Evolutionary conservation across 2,113 vertebrate genomes (phyloP), one percentile per base, ranked within the genome.

Genomic region (Noctilio leporinus): DNA sequence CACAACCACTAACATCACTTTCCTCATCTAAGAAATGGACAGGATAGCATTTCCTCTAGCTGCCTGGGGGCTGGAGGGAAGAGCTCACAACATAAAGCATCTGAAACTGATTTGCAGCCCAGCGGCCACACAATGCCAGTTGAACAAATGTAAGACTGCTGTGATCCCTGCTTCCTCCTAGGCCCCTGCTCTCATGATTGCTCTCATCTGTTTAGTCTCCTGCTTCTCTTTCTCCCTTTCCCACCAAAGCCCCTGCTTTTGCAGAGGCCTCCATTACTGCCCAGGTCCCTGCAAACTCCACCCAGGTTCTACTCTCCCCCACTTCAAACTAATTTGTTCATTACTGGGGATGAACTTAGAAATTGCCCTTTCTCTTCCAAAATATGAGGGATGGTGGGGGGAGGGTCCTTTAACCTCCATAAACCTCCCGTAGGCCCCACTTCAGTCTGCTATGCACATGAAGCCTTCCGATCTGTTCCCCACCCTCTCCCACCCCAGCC

Each of bases 11-110:
- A 15, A 33, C 40, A 38, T 49, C 64, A 65, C 19, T 62, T 78
- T 80, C 40, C 65, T 80, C 26, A 76, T 84, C 93, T 83, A 64
- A 85, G 73, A 92, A 94, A 94, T 75, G 89, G 93, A 81, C 70
- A 19, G 59, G 51, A 40, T 38, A 80, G 40, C 14, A 89, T 70
- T 64, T 80, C 67, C 76, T 33, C 38, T 20, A 4, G 55, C 43
- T 45, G 38, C 24, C 33, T 45, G 15, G 28, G 43, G 75, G 81
- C 7, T 26, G 7, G 40, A 49, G 55, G 40, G 64, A 89, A 53
- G 30, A 64, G 45, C 49, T 76, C 76, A 84, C 43, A n/a, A 77
- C 75, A 91, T 15, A 65, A 82, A 59, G 43, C 80, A 83, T 75
- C 75, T 76, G 72, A 77, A 83, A 93, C 55, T 69, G 62, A 91